Evolutionary conservation across 2,888 invertebrate species (phyloP).

Genomic region (Bruchidius siliquastri): DNA sequence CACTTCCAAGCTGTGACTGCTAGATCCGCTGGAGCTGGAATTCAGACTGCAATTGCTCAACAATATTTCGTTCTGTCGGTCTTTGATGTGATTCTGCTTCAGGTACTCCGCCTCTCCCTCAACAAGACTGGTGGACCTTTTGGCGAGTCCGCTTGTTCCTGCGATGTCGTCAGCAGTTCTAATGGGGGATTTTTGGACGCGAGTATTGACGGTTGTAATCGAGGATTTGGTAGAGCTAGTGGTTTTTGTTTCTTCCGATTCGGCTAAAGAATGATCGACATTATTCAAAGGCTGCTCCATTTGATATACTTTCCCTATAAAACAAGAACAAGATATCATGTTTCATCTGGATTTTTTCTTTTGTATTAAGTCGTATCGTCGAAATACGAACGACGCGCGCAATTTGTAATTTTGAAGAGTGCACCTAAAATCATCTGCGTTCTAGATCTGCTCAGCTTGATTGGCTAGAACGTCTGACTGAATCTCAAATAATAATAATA

Average conservation of each 20-base stretch:
- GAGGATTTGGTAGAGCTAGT: slow-evolving; percentile 21
- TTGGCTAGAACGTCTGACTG: no score
- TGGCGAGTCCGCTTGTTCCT: slow-evolving; percentile 24
- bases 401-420: no score
- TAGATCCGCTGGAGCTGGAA: slow-evolving; percentile 50
- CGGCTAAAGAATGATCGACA: slow-evolving; percentile 36
- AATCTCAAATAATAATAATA: no score
- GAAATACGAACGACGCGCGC: no score
- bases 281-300: slow-evolving; percentile 47
- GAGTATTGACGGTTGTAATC: slow-evolving; percentile 20
- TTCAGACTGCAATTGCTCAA: slow-evolving; percentile 56
- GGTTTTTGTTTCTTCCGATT: slow-evolving; percentile 20
- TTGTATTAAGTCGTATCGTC: no score
- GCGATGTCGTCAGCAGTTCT: slow-evolving; percentile 20
- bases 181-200: slow-evolving; percentile 20
- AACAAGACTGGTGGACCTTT: slow-evolving; percentile 8
- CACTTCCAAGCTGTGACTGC: slow-evolving; percentile 46
- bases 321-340: no score
- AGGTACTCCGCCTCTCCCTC: slow-evolving; percentile 16
- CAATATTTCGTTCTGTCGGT: slow-evolving; percentile 44
- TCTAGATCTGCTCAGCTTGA: no score
- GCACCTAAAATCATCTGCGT: no score
- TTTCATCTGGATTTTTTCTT: no score
- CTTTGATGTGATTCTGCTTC: slow-evolving; percentile 19
- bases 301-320: slow-evolving; percentile 37